These are phyloP conservation scores for Crotalus horridus DNA, from an alignment of 2,113 vertebrate species.

Conservation along the genomic window DNA sequence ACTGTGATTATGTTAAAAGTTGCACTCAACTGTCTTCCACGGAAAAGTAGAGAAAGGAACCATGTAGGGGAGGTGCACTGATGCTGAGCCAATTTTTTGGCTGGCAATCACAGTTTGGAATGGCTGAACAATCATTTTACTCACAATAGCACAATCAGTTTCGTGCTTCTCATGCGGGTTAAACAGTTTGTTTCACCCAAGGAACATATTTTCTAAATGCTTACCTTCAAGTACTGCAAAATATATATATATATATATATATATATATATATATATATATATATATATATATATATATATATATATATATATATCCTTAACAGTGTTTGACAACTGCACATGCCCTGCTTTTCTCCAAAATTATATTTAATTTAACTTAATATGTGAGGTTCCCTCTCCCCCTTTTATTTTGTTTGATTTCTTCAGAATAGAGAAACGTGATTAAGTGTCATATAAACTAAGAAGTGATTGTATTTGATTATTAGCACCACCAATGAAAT, in stretches of 20 bases:
- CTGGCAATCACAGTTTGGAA: neutral
- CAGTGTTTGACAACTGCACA: neutral
- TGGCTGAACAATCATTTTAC: neutral
- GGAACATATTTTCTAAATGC: neutral
- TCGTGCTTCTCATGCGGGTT: neutral
- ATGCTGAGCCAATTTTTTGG: neutral
- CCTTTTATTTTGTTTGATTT: neutral
- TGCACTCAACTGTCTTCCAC: neutral
- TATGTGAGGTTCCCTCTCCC: neutral
- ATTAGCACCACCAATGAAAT: neutral
- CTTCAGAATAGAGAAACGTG: neutral
- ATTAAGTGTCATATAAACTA: neutral
- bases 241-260: neutral
- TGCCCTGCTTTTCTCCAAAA: neutral
- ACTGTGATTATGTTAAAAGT: slow-evolving; percentile 5
- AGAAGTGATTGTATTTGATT: neutral
- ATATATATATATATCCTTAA: neutral
- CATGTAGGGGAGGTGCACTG: neutral
- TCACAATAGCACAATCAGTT: neutral
- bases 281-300: neutral
- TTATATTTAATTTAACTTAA: neutral
- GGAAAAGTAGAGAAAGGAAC: neutral
- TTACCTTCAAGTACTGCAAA: neutral
- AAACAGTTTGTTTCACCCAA: neutral
- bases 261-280: neutral